These are phyloP conservation scores for Heteromurus nitidus DNA, from an alignment of 2,888 invertebrate species.

Conservation along the genomic window DNA sequence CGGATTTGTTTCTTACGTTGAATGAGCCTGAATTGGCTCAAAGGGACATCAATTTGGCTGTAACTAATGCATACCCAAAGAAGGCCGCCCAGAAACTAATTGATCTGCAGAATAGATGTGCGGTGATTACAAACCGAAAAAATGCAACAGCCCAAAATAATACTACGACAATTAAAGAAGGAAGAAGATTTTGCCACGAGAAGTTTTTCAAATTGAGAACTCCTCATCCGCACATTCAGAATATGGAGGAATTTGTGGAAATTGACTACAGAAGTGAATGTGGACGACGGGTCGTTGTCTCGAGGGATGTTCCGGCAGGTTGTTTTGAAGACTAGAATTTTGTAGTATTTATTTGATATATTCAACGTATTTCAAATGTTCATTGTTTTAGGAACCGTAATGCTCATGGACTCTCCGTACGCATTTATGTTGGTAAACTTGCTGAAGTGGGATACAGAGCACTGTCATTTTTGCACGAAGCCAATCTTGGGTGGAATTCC, in stretches of 20 bases:
- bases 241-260: slow-evolving; percentile 53
- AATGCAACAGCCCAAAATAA: slow-evolving; percentile 33
- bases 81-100: slow-evolving; percentile 60
- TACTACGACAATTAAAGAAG: slow-evolving; percentile 38
- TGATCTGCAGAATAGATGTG: slow-evolving; percentile 57
- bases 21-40: slow-evolving; percentile 62
- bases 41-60: slow-evolving; percentile 62
- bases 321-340: neutral
- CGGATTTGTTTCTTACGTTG: slow-evolving; percentile 57
- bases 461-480: slow-evolving; percentile 68
- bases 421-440: slow-evolving; percentile 64
- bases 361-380: neutral
- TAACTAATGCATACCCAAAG: slow-evolving; percentile 55
- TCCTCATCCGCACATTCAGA: slow-evolving; percentile 46
- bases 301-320: slow-evolving; percentile 62
- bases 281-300: slow-evolving; percentile 62
- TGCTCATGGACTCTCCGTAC: slow-evolving; percentile 68
- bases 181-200: slow-evolving; percentile 31
- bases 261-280: slow-evolving; percentile 64
- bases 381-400: slow-evolving; percentile 64
- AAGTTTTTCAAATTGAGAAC: slow-evolving; percentile 45
- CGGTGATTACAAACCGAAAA: slow-evolving; percentile 40
- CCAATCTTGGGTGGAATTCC: slow-evolving; percentile 70
- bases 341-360: neutral
- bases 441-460: slow-evolving; percentile 68